Evolutionary conservation across 2,888 invertebrate genomes (phyloP), one percentile per base, ranked within the genome.

Genomic region (Ennomos erosarius): DNA sequence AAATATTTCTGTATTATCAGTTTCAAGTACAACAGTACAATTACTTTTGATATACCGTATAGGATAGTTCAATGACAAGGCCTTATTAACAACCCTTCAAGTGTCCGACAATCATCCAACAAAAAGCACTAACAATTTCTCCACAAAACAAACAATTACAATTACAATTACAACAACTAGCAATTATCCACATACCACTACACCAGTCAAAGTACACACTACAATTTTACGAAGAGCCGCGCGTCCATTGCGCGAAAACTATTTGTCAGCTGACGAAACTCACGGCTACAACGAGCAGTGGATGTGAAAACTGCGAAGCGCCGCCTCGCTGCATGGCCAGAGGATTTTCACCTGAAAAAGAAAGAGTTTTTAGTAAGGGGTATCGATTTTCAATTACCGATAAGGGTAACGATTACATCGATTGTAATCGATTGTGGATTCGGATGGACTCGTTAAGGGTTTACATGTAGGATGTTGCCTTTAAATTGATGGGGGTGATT

Each of bases 281-380:
- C 5, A 73, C 60, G 56, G 85, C 64, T 51, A 90, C 54, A 55
- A 80, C 74, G 65, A 90, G 77, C 71, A 85, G 74, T 75, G 92
- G 85, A 75, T 82, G 75, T 46, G 85, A 75, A 10, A 76, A 65
- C 5, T 76, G 68, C 13, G 87, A 77, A 1, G 84, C 81, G 35
- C 75, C 69, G 9, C 93, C 93, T n/a, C 93, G 84, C 62, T 93
- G 93, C 93, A 93, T 93, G 53, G 93, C 93, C 36, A 92, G 76
- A 49, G 93, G 93, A 62, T 93, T 93, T 65, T 93, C 92, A 58
- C 91, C 93, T 93, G 90, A 38, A 76, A 81, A 71, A 57, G 62
- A 75, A 71, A 65, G 42, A 45, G 38, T 0, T 36, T 48, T 54
- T 68, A 65, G 62, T 70, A 57, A 53, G 16, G 40, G 43, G 37